A percentile compares a stretch with the other conserved stretches of the same genome.
phyloP scores from a whole-genome alignment of 92 coral and sea anemone species.

The Actinernus sp. region DNA sequence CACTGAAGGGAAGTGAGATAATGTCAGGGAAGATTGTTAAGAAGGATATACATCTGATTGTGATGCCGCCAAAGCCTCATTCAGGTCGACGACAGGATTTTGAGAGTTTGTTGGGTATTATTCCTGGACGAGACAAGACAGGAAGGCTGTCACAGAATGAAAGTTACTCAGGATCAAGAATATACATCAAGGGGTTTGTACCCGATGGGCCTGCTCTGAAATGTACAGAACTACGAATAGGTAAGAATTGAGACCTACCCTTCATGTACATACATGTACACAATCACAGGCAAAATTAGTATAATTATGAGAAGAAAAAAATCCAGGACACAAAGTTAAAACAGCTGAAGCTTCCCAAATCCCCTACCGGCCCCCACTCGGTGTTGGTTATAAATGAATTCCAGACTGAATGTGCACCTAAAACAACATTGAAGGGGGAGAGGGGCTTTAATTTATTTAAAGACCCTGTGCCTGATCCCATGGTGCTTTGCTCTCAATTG shows the following conservation, averaged over 20 bases:
- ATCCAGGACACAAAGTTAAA: too few relatives aligned
- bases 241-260: constrained; percentile 33
- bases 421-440: too few relatives aligned
- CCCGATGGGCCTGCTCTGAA: constrained; percentile 96
- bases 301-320: too few relatives aligned
- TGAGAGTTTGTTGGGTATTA: constrained; percentile 92
- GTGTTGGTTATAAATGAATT: too few relatives aligned
- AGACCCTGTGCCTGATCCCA: too few relatives aligned
- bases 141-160: constrained; percentile 77
- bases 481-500: too few relatives aligned
- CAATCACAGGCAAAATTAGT: too few relatives aligned
- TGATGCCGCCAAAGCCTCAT: constrained; percentile 84
- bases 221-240: constrained; percentile 91
- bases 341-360: too few relatives aligned
- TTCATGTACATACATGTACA: neutral
- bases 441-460: too few relatives aligned
- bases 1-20: constrained; percentile 28
- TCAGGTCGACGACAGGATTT: constrained; percentile 83
- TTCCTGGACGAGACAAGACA: constrained; percentile 88
- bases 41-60: constrained; percentile 85
- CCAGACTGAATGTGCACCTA: too few relatives aligned
- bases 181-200: constrained; percentile 90
- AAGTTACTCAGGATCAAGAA: constrained; percentile 74
- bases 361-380: too few relatives aligned
- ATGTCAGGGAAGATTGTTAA: constrained; percentile 54